Percentiles rank a stretch among this genome's conserved stretches.
These are phyloP conservation scores for Aelia acuminata DNA, from an alignment of 2,888 invertebrate species.

Conservation along the genomic window DNA sequence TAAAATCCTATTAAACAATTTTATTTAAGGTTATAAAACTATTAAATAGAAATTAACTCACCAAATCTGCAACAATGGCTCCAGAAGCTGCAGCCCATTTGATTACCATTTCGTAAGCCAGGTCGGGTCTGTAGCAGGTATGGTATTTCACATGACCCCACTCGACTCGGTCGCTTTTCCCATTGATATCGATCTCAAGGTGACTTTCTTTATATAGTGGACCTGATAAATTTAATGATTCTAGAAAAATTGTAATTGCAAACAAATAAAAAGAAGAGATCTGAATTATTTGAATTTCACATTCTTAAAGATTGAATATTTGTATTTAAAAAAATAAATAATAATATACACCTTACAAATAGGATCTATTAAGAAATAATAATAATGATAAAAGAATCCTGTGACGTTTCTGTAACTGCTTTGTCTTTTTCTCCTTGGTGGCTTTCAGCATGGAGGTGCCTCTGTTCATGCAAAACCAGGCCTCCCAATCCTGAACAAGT, in stretches of 20 bases:
- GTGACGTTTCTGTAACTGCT: too few relatives aligned
- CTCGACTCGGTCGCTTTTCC: slow-evolving; percentile 91
- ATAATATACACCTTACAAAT: too few relatives aligned
- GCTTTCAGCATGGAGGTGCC: too few relatives aligned
- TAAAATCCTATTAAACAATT: too few relatives aligned
- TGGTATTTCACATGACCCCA: slow-evolving; percentile 97
- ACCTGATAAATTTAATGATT: slow-evolving; percentile 68
- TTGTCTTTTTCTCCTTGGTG: too few relatives aligned
- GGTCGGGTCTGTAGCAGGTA: slow-evolving; percentile 87
- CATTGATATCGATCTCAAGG: slow-evolving; percentile 86
- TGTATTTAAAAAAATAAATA: too few relatives aligned
- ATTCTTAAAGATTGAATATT: not conserved
- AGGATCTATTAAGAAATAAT: too few relatives aligned
- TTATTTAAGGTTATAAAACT: not conserved
- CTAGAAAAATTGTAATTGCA: not conserved
- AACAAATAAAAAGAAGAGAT: not conserved
- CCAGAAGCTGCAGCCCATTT: slow-evolving; percentile 99
- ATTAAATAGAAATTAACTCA: slow-evolving; percentile 68
- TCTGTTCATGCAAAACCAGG: too few relatives aligned
- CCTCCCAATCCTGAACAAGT: too few relatives aligned
- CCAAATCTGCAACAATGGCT: slow-evolving; percentile 92
- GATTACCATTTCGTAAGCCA: slow-evolving; percentile 94
- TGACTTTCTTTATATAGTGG: slow-evolving; percentile 86
- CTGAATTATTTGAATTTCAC: not conserved
- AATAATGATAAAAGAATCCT: too few relatives aligned